Percentiles rank a stretch among this genome's conserved stretches.
These are phyloP conservation scores for Tinamus guttatus DNA, from an alignment of 2,113 vertebrate species.

Conservation along the genomic window DNA sequence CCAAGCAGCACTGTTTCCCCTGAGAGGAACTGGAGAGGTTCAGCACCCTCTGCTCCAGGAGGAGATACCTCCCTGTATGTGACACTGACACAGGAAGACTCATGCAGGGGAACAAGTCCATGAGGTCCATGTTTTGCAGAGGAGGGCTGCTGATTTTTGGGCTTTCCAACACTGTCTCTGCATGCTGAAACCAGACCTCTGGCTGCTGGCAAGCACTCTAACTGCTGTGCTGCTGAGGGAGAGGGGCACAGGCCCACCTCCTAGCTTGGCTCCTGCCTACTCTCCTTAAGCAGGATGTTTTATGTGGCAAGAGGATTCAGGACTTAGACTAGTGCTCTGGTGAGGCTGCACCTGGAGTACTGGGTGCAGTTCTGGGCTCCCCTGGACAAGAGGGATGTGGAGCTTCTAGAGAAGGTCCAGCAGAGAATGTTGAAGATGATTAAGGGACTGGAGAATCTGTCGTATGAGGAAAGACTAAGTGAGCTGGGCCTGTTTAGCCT, in stretches of 20 bases:
- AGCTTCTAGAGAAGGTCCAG: no score
- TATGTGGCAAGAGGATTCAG: neutral
- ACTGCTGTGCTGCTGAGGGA: neutral
- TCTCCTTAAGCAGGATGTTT: neutral
- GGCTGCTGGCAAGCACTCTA: neutral
- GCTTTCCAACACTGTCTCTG: neutral
- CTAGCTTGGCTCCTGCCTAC: neutral
- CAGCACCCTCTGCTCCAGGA: neutral
- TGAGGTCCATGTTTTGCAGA: neutral
- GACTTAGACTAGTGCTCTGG: neutral
- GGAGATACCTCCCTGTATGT: neutral
- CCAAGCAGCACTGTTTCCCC: neutral
- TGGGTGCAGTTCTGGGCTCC: no score
- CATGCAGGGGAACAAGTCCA: rapidly evolving
- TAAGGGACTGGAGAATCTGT: no score
- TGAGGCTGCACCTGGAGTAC: no score
- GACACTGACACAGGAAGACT: neutral
- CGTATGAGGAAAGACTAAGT: no score
- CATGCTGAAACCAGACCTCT: neutral
- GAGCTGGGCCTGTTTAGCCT: no score
- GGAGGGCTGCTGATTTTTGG: neutral
- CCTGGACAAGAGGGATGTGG: no score
- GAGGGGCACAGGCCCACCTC: neutral
- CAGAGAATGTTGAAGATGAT: no score
- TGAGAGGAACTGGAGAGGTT: neutral